These are phyloP conservation scores for Xestia ashworthii DNA, from an alignment of 2,888 invertebrate species.

Conservation along the genomic window DNA sequence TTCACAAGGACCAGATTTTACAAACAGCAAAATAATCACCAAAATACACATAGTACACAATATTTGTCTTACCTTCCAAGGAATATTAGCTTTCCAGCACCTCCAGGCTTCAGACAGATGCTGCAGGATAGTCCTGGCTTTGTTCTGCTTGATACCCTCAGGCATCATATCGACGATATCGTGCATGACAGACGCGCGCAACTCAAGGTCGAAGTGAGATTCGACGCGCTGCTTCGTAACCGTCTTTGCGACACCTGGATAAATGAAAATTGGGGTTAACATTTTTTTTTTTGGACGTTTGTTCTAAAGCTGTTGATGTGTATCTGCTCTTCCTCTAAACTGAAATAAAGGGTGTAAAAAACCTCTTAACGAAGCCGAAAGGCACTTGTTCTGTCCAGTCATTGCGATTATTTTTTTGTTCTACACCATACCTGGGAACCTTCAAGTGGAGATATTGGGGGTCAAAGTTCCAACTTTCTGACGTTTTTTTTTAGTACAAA, in stretches of 20 bases:
- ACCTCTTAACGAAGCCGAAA: too few relatives aligned
- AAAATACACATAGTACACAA: neutral
- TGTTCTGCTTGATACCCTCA: constrained; percentile 99
- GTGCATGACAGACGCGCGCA: constrained; percentile 98
- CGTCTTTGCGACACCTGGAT: constrained; percentile 97
- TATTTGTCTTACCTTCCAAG: constrained; percentile 97
- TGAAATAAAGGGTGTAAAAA: too few relatives aligned
- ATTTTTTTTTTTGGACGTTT: neutral
- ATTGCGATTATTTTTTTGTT: too few relatives aligned
- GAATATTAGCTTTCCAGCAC: constrained; percentile 99
- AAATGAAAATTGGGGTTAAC: neutral
- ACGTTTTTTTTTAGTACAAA: too few relatives aligned
- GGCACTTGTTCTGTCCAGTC: too few relatives aligned
- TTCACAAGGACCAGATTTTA: neutral
- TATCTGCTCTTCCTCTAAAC: too few relatives aligned
- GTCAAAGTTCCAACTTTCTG: too few relatives aligned
- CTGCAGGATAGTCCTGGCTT: constrained; percentile 99
- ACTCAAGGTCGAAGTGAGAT: constrained; percentile 99
- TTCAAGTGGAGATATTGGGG: too few relatives aligned
- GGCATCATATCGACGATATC: constrained; percentile 99
- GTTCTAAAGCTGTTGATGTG: neutral
- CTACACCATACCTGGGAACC: too few relatives aligned
- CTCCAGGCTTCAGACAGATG: constrained; percentile 99
- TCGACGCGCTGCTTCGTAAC: constrained; percentile 99
- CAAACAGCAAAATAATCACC: neutral